Evolutionary conservation across 1,140 invertebrate genomes (phyloP).

Genomic region (Oryctes rhinoceros): DNA sequence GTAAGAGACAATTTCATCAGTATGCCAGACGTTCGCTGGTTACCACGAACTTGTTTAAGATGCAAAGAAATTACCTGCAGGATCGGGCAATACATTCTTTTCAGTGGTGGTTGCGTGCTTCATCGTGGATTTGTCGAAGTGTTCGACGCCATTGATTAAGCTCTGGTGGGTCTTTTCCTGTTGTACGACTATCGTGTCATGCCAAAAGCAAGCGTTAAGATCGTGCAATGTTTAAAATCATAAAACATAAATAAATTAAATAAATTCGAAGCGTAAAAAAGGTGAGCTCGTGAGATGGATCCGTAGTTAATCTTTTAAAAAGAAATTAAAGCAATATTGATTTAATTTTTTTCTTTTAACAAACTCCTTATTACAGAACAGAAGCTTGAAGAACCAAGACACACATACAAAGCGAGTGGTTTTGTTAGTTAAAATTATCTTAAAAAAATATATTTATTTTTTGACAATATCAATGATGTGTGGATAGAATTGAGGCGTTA

Average conservation of each 20-base stretch:
- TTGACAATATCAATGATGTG: no score
- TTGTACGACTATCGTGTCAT: constrained; percentile 61
- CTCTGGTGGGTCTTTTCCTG: constrained; percentile 76
- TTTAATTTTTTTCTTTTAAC: no score
- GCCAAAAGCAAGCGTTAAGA: constrained; percentile 51
- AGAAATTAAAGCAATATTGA: no score
- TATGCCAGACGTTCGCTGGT: constrained; percentile 33
- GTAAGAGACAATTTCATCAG: neutral
- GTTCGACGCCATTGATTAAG: constrained; percentile 74
- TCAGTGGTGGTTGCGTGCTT: constrained; percentile 79
- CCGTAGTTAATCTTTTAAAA: no score
- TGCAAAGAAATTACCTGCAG: constrained; percentile 67
- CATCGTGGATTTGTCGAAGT: constrained; percentile 75
- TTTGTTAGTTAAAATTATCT: no score
- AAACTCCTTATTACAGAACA: no score
- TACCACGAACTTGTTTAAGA: constrained; percentile 3
- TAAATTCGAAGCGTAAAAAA: no score
- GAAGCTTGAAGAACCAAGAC: no score
- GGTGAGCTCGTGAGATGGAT: no score
- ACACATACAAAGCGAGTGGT: no score
- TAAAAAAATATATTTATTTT: no score
- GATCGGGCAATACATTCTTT: constrained; percentile 79
- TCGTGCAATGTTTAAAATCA: constrained; percentile 41
- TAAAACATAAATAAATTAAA: neutral
- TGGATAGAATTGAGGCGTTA: no score